Conservation (phyloP, 2,888 invertebrate genomes). For the Spicauda simplicius region DNA sequence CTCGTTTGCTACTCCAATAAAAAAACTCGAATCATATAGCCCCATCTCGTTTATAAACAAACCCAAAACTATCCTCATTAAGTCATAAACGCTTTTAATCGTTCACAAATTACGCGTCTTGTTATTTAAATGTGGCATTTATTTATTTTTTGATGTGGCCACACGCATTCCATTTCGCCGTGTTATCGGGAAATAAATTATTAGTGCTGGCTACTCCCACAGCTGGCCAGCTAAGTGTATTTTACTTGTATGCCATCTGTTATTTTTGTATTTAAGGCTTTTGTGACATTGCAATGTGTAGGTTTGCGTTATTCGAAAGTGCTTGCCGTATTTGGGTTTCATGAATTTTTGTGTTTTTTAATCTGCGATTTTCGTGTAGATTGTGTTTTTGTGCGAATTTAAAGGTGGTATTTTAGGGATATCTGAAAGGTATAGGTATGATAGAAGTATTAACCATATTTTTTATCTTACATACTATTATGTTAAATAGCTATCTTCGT, state of each 20-base stretch:
- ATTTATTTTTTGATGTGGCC: conserved; percentile 29
- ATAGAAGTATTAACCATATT: too few species aligned
- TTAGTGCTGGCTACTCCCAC: conserved; percentile 34
- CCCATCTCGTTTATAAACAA: not conserved
- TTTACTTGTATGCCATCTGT: conserved; percentile 21
- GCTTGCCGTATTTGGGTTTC: not conserved
- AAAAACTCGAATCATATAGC: too few species aligned
- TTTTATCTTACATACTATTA: too few species aligned
- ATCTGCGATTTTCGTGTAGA: not conserved
- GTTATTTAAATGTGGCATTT: conserved; percentile 36
- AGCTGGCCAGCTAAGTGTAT: conserved; percentile 21
- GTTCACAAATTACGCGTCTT: conserved; percentile 34
- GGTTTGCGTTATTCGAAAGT: conserved; percentile 6
- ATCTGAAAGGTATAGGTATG: too few species aligned
- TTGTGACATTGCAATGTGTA: conserved; percentile 9
- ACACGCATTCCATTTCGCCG: conserved; percentile 28
- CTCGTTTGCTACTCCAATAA: too few species aligned
- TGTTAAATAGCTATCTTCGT: too few species aligned
- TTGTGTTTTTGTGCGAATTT: not conserved
- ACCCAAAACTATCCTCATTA: conserved; percentile 23
- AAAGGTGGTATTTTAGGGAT: not conserved
- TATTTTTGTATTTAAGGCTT: conserved; percentile 17
- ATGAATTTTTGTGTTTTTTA: not conserved
- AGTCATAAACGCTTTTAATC: conserved; percentile 26
- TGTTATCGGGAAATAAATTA: conserved; percentile 36